Conservation (phyloP, 2,113 vertebrate genomes). For the Callospermophilus lateralis region DNA sequence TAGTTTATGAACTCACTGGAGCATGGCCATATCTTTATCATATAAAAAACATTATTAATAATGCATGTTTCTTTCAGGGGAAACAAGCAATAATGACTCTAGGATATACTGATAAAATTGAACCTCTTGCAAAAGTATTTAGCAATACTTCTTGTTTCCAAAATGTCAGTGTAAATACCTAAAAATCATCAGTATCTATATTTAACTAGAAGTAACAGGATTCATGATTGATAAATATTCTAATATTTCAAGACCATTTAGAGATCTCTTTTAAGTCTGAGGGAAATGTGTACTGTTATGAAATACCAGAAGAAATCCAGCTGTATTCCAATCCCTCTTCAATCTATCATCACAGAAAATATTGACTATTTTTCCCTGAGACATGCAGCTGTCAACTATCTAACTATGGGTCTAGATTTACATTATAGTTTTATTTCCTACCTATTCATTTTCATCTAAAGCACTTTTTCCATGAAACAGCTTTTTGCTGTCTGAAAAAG, state of each 20-base stretch:
- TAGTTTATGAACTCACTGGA: background rate
- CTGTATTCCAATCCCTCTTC: constrained; percentile 68
- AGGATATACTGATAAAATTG: background rate
- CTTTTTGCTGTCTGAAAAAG: constrained; percentile 56
- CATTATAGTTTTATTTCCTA: constrained; percentile 76
- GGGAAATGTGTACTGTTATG: constrained; percentile 17
- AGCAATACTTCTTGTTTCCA: constrained; percentile 32
- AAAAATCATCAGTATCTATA: constrained; percentile 12
- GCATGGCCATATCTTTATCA: background rate
- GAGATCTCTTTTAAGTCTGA: constrained; percentile 31
- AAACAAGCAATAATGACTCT: background rate
- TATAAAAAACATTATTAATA: background rate
- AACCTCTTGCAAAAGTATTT: background rate
- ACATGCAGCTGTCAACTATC: constrained; percentile 74
- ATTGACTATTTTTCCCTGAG: constrained; percentile 65
- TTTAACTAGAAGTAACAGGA: background rate
- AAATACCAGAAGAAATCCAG: constrained; percentile 54
- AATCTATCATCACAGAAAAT: constrained; percentile 71
- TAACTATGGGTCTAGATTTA: constrained; percentile 67
- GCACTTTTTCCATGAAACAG: constrained; percentile 72
- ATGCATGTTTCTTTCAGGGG: background rate
- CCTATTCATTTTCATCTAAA: constrained; percentile 82
- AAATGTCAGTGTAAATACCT: constrained; percentile 12
- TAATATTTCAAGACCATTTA: background rate
- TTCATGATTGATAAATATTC: background rate